These are phyloP conservation scores for Gallinago solitaria DNA, from an alignment of 2,797 vertebrate genomes.

Conservation along the genomic window DNA sequence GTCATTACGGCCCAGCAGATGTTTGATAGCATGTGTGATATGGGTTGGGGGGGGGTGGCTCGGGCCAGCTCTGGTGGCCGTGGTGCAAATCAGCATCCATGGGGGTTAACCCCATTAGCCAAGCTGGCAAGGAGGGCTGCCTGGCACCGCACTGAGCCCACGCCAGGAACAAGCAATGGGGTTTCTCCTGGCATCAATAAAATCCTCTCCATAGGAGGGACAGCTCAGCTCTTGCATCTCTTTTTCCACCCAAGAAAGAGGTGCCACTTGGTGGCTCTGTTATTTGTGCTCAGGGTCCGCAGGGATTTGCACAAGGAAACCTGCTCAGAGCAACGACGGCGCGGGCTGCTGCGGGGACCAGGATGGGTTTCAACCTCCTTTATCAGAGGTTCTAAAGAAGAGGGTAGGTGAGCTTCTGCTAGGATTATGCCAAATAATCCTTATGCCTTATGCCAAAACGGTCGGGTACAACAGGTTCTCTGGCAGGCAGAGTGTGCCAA, in stretches of 20 bases:
- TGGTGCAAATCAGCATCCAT: rapidly evolving
- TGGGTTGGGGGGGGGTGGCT: neutral
- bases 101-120: neutral
- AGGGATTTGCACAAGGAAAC: neutral
- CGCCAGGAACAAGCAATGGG: rapidly evolving
- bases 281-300: rapidly evolving
- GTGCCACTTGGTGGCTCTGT: rapidly evolving
- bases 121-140: rapidly evolving
- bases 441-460: neutral
- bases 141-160: rapidly evolving
- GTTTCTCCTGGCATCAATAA: neutral
- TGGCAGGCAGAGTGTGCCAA: neutral
- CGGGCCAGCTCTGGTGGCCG: neutral
- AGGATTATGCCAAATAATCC: too few species aligned
- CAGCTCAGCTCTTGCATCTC: neutral
- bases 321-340: rapidly evolving
- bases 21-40: neutral
- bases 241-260: neutral
- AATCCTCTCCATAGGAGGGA: neutral
- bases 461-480: neutral
- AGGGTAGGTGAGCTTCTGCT: neutral
- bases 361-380: neutral
- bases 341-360: neutral
- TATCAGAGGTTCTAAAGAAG: neutral
- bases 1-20: neutral